Conservation (phyloP, 2,113 vertebrate genomes). For the Rhegmatorhina hoffmannsi region DNA sequence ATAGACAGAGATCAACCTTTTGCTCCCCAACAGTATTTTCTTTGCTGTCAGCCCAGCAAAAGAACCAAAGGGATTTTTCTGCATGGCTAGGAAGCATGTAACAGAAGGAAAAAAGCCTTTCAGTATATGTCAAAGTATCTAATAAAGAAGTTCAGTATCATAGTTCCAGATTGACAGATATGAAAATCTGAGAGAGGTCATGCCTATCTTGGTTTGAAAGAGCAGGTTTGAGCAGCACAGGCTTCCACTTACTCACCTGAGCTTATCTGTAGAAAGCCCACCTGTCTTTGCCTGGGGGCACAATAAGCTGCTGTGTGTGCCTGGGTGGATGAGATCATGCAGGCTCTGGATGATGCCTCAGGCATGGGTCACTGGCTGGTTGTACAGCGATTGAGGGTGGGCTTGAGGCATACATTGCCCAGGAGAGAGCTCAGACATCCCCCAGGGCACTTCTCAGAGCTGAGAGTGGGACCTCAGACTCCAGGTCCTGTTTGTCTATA, state of each 20-base stretch:
- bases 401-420: not conserved
- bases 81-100: not conserved
- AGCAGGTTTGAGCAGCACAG: not conserved
- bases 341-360: not conserved
- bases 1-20: not conserved
- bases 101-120: not conserved
- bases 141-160: not conserved
- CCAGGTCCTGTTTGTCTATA: not conserved
- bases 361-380: not conserved
- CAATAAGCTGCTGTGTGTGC: not conserved
- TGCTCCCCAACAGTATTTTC: not conserved
- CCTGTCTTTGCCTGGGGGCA: not conserved
- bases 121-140: not conserved
- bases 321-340: not conserved
- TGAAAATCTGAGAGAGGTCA: not conserved
- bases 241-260: not conserved
- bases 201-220: not conserved
- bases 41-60: not conserved
- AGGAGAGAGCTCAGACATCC: not conserved
- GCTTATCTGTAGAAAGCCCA: not conserved
- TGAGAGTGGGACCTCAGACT: not conserved
- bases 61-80: not conserved
- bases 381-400: not conserved
- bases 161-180: not conserved
- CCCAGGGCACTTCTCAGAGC: not conserved